Base-by-base conservation (phyloP, 2,797 vertebrate genomes). In the Pseudopleuronectes americanus region DNA sequence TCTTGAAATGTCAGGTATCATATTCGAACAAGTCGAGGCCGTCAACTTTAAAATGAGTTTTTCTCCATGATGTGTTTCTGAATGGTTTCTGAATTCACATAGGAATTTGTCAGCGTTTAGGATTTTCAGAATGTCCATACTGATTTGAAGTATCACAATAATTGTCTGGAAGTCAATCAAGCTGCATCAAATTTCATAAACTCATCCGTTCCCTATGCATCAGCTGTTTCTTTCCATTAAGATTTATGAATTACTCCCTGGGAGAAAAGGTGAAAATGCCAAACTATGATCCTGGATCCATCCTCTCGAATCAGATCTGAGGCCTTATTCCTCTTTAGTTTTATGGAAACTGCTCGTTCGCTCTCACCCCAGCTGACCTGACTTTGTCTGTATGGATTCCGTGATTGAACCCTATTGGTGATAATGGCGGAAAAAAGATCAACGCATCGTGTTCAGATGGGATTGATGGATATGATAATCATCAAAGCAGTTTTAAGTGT, bases 401-500 rank as follows among this genome's bases (percentile, higher is more conserved):
- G 14, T 41, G 49, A 43, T 22, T 28, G 53, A 71, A 55, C 49
- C 60, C 53, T 22, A 38, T 77, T 49, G 24, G 41, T 17, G 26
- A 51, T 75, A 66, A 74, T 64, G 59, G 52, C n/a, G 57, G 7
- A 48, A 68, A 68, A 26, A 61, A 57, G 24, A n/a, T 22, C 51
- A 17, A 0, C 2, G 43, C 28, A 69, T 28, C 26, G 52, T 47
- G 19, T 65, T 71, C 54, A 59, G 65, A 31, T 23, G 3, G 64
- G 48, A 64, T 69, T 67, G 72, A 74, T 67, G 52, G 75, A 62
- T 68, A 70, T 33, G 14, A 43, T 17, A 14, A 43, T 77, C 66
- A 76, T 80, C 61, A 65, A 70, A 81, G 67, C 38, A 55, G 17
- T 64, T 79, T 80, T 52, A 78, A 48, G 38, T 76, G 13, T 2